Conservation (phyloP, 2,113 vertebrate species). For the Platysteira castanea region DNA sequence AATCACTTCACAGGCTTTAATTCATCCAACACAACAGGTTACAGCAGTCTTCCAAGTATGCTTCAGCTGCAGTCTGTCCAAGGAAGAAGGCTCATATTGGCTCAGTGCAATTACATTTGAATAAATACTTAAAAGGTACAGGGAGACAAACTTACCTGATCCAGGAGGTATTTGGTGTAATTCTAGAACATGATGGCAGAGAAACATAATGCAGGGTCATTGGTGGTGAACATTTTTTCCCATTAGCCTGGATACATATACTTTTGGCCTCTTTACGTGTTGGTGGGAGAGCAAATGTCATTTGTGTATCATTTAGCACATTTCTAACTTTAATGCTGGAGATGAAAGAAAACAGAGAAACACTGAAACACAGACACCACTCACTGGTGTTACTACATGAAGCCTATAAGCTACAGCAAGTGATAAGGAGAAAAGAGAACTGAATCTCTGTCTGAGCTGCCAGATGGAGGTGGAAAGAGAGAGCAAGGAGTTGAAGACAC, state of each 20-base stretch:
- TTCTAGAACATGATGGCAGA: slow-evolving; percentile 66
- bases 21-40: not conserved
- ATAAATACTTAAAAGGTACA: not conserved
- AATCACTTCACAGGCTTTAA: not conserved
- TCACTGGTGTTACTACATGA: not conserved
- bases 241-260: slow-evolving; percentile 72
- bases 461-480: not conserved
- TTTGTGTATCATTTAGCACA: slow-evolving; percentile 71
- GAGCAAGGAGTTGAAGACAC: not conserved
- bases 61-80: not conserved
- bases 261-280: slow-evolving; percentile 76
- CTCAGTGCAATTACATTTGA: not conserved
- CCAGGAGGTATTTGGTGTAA: slow-evolving; percentile 76
- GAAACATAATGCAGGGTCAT: slow-evolving; percentile 73
- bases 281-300: slow-evolving; percentile 78
- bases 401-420: not conserved
- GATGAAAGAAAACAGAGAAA: not conserved
- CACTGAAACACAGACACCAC: not conserved
- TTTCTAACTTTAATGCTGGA: slow-evolving; percentile 73
- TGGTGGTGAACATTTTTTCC: slow-evolving; percentile 61
- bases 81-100: not conserved
- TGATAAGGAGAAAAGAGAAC: not conserved
- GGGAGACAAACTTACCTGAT: slow-evolving; percentile 68
- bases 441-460: not conserved
- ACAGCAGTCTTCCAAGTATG: not conserved